These are phyloP conservation scores for Hecatera dysodea DNA, from an alignment of 2,888 invertebrate genomes.

Conservation along the genomic window DNA sequence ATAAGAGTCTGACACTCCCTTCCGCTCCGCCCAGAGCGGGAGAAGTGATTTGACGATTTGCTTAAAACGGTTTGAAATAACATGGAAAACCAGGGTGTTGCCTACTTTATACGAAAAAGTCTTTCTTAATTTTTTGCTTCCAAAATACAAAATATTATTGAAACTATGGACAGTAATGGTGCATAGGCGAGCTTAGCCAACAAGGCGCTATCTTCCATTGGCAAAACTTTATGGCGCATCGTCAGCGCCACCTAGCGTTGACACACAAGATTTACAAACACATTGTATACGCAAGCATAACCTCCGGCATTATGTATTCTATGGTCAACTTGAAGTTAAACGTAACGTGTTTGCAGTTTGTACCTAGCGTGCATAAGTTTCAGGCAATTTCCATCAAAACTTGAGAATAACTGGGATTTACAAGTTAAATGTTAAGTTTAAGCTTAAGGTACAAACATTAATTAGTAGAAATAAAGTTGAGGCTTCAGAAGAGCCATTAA, in stretches of 20 bases:
- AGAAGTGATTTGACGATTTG: too few species aligned
- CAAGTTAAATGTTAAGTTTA: slow-evolving; percentile 54
- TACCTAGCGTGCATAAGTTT: slow-evolving; percentile 50
- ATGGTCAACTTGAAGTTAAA: slow-evolving; percentile 53
- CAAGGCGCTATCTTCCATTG: too few species aligned
- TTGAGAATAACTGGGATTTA: slow-evolving; percentile 53
- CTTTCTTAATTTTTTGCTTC: not conserved
- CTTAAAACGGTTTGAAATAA: not conserved
- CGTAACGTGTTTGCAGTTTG: slow-evolving; percentile 53
- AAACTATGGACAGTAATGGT: too few species aligned
- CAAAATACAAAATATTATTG: too few species aligned
- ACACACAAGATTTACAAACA: slow-evolving; percentile 10
- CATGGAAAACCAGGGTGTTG: not conserved
- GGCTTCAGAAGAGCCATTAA: not conserved
- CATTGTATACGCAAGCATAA: slow-evolving; percentile 2
- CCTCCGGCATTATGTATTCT: slow-evolving; percentile 53
- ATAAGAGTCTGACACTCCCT: too few species aligned
- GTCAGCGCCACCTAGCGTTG: not conserved
- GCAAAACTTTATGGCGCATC: too few species aligned
- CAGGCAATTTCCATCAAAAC: slow-evolving; percentile 55
- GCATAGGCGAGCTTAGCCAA: too few species aligned
- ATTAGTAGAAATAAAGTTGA: slow-evolving; percentile 52
- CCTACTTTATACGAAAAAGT: not conserved
- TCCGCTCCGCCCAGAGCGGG: too few species aligned
- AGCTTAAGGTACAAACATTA: slow-evolving; percentile 51